Evolutionary conservation across 2,113 vertebrate genomes (phyloP).

Genomic region (Myiopsitta monachus): DNA sequence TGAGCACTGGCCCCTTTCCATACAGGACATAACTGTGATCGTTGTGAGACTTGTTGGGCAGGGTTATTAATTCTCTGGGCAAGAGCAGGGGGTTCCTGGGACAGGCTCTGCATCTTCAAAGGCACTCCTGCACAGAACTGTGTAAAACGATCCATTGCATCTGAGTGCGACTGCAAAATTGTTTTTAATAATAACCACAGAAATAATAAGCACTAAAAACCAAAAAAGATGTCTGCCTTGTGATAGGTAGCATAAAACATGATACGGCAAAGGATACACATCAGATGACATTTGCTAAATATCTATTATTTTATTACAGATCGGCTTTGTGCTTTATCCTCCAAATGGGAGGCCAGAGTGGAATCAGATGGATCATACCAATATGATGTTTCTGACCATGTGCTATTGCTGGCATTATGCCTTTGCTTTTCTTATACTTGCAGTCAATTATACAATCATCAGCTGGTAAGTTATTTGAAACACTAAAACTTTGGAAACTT

Average conservation of each 20-base stretch:
- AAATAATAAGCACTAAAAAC: background rate
- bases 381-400: conserved; percentile 88
- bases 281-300: background rate
- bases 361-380: conserved; percentile 84
- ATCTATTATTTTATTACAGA: conserved; percentile 73
- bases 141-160: background rate
- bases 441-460: conserved; percentile 79
- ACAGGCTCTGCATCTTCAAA: background rate
- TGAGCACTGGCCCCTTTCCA: background rate
- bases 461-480: conserved; percentile 82
- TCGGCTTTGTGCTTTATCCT: conserved; percentile 91
- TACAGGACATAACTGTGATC: fast-evolving
- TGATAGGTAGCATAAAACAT: background rate
- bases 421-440: conserved; percentile 77
- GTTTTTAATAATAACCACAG: background rate
- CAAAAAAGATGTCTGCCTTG: background rate
- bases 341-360: conserved; percentile 81
- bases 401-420: conserved; percentile 94
- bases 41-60: background rate
- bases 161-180: background rate
- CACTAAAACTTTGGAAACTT: background rate
- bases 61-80: background rate
- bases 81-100: background rate
- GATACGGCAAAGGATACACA: background rate
- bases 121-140: background rate